phyloP scores from a whole-genome alignment of 2,113 vertebrate species.

The Forbesichthys papilliferus region DNA sequence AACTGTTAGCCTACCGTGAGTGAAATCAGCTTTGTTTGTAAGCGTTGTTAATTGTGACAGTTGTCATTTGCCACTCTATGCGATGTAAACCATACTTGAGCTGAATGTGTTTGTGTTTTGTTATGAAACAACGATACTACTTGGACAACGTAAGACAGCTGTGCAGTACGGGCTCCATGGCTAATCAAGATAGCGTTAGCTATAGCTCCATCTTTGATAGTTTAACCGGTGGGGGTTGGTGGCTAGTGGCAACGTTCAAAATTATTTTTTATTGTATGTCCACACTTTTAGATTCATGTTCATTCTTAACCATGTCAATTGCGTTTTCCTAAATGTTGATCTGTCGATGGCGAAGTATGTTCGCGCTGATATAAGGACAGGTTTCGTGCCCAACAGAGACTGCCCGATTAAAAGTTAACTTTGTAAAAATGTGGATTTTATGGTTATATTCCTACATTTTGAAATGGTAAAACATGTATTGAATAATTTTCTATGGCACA shows the following conservation, averaged over 20 bases:
- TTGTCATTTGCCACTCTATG: background rate
- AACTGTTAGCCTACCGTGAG: slow-evolving; percentile 6
- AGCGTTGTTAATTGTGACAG: background rate
- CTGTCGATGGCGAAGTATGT: background rate
- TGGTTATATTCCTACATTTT: no score
- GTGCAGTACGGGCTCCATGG: slow-evolving; percentile 16
- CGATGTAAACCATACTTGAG: no score
- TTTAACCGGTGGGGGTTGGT: slow-evolving; percentile 33
- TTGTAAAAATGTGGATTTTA: no score
- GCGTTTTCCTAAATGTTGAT: background rate
- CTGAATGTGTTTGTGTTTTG: background rate
- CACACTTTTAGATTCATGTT: background rate
- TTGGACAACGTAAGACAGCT: background rate
- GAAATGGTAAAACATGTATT: no score
- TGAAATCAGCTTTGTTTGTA: background rate
- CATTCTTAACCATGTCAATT: background rate
- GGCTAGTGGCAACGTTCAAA: background rate
- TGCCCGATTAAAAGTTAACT: no score
- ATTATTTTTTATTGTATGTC: no score
- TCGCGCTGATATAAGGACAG: slow-evolving; percentile 4
- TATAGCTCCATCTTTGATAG: slow-evolving; percentile 16
- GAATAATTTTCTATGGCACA: no score
- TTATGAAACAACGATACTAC: slow-evolving; percentile 1
- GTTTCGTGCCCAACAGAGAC: no score
- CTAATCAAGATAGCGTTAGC: slow-evolving; percentile 48